Evolutionary conservation across 2,797 vertebrate genomes (phyloP).

Genomic region (Platyrinchus mystaceus): DNA sequence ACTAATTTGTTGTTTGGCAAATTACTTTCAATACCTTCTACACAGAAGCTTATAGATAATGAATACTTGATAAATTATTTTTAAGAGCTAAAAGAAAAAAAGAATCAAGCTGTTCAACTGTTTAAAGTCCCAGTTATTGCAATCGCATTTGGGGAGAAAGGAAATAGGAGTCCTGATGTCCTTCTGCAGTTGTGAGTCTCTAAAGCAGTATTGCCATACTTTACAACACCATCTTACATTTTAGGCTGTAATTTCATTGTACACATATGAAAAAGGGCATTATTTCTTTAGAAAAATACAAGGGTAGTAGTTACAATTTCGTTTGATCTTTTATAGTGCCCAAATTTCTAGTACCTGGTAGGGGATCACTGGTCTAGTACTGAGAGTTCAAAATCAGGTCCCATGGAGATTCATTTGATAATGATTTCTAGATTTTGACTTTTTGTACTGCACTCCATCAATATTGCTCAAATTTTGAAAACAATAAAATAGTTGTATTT

Average conservation of each 20-base stretch:
- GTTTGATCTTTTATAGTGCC: background rate
- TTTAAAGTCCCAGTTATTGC: background rate
- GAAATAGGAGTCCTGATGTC: background rate
- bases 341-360: background rate
- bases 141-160: background rate
- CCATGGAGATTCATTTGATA: background rate
- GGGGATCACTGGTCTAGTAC: background rate
- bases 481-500: background rate
- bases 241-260: background rate
- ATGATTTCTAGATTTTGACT: background rate
- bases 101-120: rapidly evolving
- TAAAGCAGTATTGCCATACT: background rate
- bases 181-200: background rate
- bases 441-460: background rate
- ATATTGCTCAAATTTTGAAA: background rate
- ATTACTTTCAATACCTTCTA: background rate
- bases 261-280: background rate
- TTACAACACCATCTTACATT: background rate
- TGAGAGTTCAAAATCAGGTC: background rate
- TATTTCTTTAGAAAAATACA: background rate
- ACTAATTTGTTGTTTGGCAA: background rate
- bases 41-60: background rate
- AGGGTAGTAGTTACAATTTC: background rate
- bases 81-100: background rate
- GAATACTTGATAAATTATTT: background rate